Evolutionary conservation across 2,113 vertebrate species (phyloP).

Genomic region (Scatophagus argus): DNA sequence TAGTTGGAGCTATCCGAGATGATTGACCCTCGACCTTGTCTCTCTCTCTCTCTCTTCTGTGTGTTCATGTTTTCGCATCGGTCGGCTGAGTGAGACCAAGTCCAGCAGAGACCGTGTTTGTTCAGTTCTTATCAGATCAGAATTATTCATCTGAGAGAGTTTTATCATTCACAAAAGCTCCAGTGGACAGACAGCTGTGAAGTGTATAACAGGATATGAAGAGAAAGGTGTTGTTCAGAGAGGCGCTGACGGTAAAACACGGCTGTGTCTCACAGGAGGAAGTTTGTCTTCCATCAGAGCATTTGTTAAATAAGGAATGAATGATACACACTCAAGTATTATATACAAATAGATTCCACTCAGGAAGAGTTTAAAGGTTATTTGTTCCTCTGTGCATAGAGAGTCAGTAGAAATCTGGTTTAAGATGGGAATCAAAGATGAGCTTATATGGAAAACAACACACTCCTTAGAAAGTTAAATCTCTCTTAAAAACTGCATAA

Average conservation of each 20-base stretch:
- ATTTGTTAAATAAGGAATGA: conserved; percentile 21
- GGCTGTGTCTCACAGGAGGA: conserved; percentile 32
- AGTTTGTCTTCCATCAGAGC: conserved; percentile 21
- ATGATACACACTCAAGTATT: conserved; percentile 2
- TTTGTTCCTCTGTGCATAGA: conserved; percentile 8
- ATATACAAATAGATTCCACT: conserved; percentile 1
- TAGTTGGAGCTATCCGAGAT: neutral
- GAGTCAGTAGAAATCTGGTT: neutral
- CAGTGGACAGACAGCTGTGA: conserved; percentile 25
- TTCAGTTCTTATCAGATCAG: conserved; percentile 40
- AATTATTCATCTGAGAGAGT: conserved; percentile 61
- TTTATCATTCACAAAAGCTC: conserved; percentile 28
- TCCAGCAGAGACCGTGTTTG: conserved; percentile 29
- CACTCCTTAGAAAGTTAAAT: neutral
- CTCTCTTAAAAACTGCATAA: neutral
- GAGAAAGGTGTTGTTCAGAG: conserved; percentile 10
- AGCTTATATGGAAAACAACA: neutral
- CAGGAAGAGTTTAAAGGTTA: neutral
- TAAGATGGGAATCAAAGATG: neutral
- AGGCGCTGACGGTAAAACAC: conserved; percentile 24
- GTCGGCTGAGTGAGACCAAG: conserved; percentile 32
- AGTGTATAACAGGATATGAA: conserved; percentile 34
- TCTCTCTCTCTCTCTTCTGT: neutral
- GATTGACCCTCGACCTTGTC: conserved; percentile 18
- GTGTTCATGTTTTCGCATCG: conserved; percentile 33